Conservation (phyloP, 1,140 invertebrate genomes). For the Drosophila sulfurigaster region DNA sequence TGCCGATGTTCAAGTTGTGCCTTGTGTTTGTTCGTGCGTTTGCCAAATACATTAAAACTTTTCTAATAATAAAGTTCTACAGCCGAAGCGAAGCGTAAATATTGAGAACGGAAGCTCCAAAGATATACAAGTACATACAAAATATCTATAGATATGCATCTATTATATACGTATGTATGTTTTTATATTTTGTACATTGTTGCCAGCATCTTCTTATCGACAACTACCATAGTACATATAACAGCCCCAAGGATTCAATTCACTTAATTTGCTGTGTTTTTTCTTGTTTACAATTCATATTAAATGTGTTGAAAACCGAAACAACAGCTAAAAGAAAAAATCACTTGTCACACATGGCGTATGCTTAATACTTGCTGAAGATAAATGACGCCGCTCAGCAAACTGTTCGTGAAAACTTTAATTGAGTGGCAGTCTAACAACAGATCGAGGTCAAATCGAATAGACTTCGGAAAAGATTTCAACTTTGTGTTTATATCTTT, state of each 20-base stretch:
- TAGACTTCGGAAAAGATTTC: not conserved
- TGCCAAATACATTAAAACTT: slow-evolving; percentile 74
- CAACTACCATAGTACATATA: not conserved
- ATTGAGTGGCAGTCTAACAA: not conserved
- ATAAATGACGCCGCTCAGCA: not conserved
- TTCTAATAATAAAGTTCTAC: slow-evolving; percentile 78
- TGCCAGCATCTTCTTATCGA: slow-evolving; percentile 14
- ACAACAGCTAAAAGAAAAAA: slow-evolving; percentile 9
- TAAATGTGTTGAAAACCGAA: slow-evolving; percentile 14
- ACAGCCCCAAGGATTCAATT: slow-evolving; percentile 1
- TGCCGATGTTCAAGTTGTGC: slow-evolving; percentile 18
- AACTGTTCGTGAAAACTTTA: not conserved
- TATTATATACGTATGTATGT: not conserved
- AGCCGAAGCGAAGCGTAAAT: slow-evolving; percentile 72
- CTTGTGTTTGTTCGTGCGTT: slow-evolving; percentile 55
- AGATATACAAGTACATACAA: slow-evolving; percentile 33
- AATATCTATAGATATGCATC: slow-evolving; percentile 6
- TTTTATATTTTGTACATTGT: slow-evolving; percentile 8
- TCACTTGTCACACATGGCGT: slow-evolving; percentile 12
- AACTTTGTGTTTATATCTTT: not conserved
- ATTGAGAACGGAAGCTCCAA: slow-evolving; percentile 67
- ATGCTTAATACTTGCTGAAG: slow-evolving; percentile 16
- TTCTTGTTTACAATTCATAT: slow-evolving; percentile 14
- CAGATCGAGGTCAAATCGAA: not conserved
- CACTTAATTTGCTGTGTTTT: not conserved